Percentiles rank a stretch among this genome's conserved stretches.
Evolutionary conservation across 2,888 invertebrate species (phyloP).

Genomic region (Cryptus armator): DNA sequence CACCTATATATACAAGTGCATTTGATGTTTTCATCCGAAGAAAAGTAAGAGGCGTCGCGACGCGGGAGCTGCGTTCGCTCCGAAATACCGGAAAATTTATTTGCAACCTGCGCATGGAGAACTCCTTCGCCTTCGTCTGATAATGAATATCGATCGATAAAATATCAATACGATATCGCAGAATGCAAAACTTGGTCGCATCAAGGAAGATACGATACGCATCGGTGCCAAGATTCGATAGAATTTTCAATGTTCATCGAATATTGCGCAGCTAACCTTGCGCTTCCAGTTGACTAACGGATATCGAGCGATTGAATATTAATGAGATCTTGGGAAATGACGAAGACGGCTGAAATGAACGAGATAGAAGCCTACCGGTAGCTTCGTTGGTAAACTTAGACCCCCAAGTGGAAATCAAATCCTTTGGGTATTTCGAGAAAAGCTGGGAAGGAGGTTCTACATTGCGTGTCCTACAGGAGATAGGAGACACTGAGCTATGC

Average conservation of each 20-base stretch:
- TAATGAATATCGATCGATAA: conserved; percentile 14
- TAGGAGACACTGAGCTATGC: background rate
- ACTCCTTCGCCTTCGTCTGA: background rate
- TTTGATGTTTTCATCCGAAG: conserved; percentile 50
- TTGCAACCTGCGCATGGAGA: background rate
- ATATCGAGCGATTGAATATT: conserved; percentile 15
- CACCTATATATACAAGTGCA: conserved; percentile 1
- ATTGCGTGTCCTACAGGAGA: background rate
- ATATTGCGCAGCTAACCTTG: background rate
- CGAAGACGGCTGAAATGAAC: background rate
- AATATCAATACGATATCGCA: background rate
- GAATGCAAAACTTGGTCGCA: background rate
- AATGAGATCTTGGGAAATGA: background rate
- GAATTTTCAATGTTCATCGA: conserved; percentile 12
- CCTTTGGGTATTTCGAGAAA: conserved; percentile 21
- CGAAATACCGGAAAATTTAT: background rate
- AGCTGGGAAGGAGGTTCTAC: background rate
- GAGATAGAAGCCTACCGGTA: background rate
- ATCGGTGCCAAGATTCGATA: background rate
- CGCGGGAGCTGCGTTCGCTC: background rate
- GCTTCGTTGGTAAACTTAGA: background rate
- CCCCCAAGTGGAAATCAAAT: conserved; percentile 26
- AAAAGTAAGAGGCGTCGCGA: conserved; percentile 65
- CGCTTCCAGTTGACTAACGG: background rate
- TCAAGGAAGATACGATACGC: background rate